Base-by-base conservation (phyloP, 2,113 vertebrate species). In the Sinocyclocheilus anophthalmus region DNA sequence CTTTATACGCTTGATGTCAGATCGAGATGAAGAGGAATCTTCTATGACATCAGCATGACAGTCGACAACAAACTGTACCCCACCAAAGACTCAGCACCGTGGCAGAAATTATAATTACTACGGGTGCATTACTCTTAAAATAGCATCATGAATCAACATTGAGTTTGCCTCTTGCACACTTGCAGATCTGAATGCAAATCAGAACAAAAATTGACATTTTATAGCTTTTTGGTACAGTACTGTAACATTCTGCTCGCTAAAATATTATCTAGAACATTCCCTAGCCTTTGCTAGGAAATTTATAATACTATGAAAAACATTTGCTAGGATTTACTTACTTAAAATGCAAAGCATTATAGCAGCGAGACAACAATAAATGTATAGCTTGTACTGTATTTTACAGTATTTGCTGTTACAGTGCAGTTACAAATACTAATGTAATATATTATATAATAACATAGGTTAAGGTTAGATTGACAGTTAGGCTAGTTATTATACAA, bases 21-120 rank as follows among this genome's bases (percentile, higher is more conserved):
- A 98, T 91, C 94, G 98, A 87, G 96, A 98, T 0, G 97, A 99
- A 87, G 97, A 99, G 87, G 97, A 99, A 84, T 99, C 26, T 99
- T 99, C 94, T 93, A 86, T 91, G 97, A 99, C 93, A 99, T 99
- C 94, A 96, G 97, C 50, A 81, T 94, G 69, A 97, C 97, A 3
- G 93, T 99, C 87, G 97, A 98, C 95, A 99, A 91, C 94, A 99
- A 97, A 91, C 88, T 99, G 16, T 98, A 97, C 92, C 94, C 97
- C 79, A 96, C 96, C 91, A 96, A 95, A 91, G 96, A 98, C n/a
- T n/a, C n/a, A n/a, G n/a, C n/a, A 77, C 93, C 95, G 91, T 93
- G 55, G 95, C 96, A 90, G 97, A n/a, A n/a, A n/a, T n/a, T n/a
- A n/a, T n/a, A n/a, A 78, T 65, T 37, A n/a, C 12, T 50, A 13